A percentile compares a stretch with the other conserved stretches of the same genome.
Evolutionary conservation across 1,140 invertebrate genomes (phyloP).

Genomic region (Popillia japonica): DNA sequence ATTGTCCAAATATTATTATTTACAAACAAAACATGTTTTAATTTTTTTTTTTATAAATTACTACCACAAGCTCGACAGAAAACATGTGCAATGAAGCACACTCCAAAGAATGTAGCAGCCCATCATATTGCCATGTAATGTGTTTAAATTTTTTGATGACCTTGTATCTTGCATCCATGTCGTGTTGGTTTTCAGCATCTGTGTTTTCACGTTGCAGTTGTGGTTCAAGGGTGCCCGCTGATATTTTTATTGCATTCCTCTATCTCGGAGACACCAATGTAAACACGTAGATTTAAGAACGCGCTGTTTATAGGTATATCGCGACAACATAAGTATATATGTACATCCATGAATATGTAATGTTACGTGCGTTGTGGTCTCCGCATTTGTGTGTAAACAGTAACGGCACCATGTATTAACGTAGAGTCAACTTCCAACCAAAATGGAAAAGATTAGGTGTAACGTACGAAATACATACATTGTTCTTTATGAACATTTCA

Average conservation of each 20-base stretch:
- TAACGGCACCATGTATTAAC: not conserved
- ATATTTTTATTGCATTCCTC: constrained; percentile 3
- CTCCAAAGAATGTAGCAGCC: no score
- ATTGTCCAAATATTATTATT: no score
- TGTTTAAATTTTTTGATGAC: not conserved
- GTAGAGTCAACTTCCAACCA: no score
- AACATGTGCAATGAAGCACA: no score
- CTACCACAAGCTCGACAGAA: no score
- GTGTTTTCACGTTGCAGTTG: not conserved
- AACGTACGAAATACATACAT: no score
- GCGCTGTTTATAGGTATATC: constrained; percentile 1
- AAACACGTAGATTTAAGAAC: not conserved
- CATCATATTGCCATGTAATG: no score
- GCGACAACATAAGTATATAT: not conserved
- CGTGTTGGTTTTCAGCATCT: not conserved
- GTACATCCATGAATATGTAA: not conserved
- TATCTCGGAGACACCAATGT: constrained; percentile 16
- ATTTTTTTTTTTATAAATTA: no score
- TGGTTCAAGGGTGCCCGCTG: not conserved
- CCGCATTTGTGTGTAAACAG: not conserved
- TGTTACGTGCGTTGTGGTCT: not conserved
- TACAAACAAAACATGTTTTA: no score
- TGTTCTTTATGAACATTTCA: no score
- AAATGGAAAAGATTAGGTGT: no score
- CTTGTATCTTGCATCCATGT: not conserved